These are phyloP conservation scores for Zosterops borbonicus DNA, from an alignment of 2,113 vertebrate genomes.

Conservation along the genomic window DNA sequence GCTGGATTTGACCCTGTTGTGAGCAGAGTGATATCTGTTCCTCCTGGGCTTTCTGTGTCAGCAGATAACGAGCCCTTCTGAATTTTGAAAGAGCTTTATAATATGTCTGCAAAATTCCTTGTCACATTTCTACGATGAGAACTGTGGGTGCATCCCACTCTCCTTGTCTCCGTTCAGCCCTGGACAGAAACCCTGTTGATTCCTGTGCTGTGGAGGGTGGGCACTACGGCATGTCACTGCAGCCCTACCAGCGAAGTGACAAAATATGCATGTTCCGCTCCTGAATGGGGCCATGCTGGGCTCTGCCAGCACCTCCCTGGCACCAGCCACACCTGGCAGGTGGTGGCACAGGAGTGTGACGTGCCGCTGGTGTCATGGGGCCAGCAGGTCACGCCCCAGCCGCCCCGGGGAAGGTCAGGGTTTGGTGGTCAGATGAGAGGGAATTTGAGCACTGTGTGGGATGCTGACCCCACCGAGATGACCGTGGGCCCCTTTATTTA, in stretches of 20 bases:
- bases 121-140: accelerated
- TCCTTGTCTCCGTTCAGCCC: accelerated
- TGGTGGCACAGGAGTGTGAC: accelerated
- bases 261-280: accelerated
- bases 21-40: background rate
- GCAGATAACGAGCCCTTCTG: background rate
- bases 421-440: background rate
- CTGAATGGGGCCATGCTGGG: accelerated
- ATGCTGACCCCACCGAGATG: background rate
- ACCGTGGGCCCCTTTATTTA: accelerated
- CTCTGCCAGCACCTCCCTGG: background rate
- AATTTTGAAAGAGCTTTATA: background rate
- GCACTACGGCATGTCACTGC: accelerated
- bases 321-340: background rate
- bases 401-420: accelerated
- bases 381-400: accelerated
- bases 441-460: accelerated
- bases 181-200: background rate
- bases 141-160: accelerated
- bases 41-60: background rate
- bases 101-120: background rate
- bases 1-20: background rate
- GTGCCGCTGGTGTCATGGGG: accelerated
- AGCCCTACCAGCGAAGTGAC: background rate
- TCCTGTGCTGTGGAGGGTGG: background rate